phyloP scores from a whole-genome alignment of 2,113 vertebrate species.

The Clarias batrachus region DNA sequence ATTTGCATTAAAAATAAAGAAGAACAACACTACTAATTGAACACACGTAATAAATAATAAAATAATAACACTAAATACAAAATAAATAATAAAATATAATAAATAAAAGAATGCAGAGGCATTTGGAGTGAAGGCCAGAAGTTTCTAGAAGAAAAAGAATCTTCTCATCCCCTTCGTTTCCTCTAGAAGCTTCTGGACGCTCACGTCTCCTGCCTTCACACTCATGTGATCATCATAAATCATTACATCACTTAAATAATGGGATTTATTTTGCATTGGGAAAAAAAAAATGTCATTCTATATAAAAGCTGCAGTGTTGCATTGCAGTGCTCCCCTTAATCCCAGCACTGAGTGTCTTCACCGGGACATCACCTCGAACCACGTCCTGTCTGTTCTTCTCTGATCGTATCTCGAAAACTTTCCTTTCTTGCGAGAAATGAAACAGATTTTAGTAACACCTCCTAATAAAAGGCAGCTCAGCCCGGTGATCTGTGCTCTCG shows the following conservation, averaged over 20 bases:
- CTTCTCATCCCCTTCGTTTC: background rate
- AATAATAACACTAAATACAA: background rate
- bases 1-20: background rate
- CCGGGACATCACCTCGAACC: background rate
- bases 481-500: constrained; percentile 15
- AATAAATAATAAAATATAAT: background rate
- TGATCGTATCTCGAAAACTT: background rate
- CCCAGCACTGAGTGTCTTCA: background rate
- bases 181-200: background rate
- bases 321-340: background rate
- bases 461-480: constrained; percentile 14
- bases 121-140: background rate
- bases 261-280: background rate
- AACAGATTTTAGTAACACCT: background rate
- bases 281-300: background rate
- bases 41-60: too few species aligned
- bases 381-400: background rate
- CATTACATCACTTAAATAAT: background rate
- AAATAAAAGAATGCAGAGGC: background rate
- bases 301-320: background rate
- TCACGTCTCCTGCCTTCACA: background rate
- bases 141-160: background rate
- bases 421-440: background rate
- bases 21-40: background rate
- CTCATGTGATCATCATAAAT: background rate